Base-by-base conservation (phyloP, 1,140 invertebrate genomes). In the Berghia stephanieae region DNA sequence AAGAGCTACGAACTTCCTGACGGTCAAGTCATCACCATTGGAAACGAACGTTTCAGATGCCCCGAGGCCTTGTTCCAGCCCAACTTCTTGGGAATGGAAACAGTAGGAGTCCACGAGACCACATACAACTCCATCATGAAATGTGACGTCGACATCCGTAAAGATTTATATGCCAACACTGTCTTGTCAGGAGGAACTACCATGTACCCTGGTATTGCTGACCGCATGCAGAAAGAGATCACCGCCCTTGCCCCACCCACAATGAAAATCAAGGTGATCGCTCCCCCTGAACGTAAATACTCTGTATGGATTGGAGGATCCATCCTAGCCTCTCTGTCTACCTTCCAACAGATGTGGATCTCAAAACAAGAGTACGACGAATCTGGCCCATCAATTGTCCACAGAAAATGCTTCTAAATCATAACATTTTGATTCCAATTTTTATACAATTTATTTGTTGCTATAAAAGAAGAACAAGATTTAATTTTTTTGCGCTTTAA, bases 111-210 rank as follows among this genome's bases (percentile, higher is more conserved):
- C 71, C 86, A 87, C 66, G 87, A 89, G 75, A 86, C 96, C 81
- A 94, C 95, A 67, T 97, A 96, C 93, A 97, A 97, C 91, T 96
- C 95, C 80, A 97, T 97, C 69, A 88, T 88, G 86, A 85, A 86
- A 67, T 87, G 87, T 75, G 87, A 88, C 68, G 93, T 96, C 77
- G 95, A 95, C 85, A 96, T 96, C 91, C 92, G 94, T 89, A 96
- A 93, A 92, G 95, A 96, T 91, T 90, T 96, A 90, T 96, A 96
- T 89, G 94, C 94, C 91, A 96, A 96, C 92, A 96, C 94, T 82
- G 95, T 96, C 79, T 89, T 96, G 90, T 97, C 96, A 80, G 96
- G 96, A 86, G 96, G 96, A 90, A 96, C 96, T 92, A 91, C 91
- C 79, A 91, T 91, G 91, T 92, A 89, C 83, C 90, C 91, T 42